phyloP scores from a whole-genome alignment of 2,888 invertebrate species.

The Pardosa pseudoannulata region DNA sequence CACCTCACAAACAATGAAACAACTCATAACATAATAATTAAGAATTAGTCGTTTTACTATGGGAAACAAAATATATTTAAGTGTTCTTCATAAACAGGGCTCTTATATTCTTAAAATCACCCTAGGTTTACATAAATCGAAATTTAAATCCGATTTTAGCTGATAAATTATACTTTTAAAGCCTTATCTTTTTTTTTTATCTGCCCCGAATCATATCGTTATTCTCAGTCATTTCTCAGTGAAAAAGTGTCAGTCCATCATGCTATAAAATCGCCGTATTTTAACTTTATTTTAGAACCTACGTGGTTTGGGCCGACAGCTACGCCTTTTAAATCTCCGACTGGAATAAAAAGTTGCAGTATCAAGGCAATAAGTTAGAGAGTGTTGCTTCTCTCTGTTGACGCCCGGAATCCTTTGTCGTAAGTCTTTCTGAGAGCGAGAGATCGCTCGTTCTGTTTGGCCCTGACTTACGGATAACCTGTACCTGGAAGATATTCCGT shows the following conservation, averaged over 20 bases:
- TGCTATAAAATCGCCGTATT: neutral
- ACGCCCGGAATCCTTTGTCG: neutral
- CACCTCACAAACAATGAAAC: no score
- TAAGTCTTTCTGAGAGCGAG: constrained; percentile 4
- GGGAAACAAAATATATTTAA: no score
- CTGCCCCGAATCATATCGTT: neutral
- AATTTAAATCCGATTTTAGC: no score
- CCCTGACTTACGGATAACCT: neutral
- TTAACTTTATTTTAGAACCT: neutral
- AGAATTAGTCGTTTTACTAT: no score
- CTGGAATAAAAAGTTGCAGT: constrained; percentile 2
- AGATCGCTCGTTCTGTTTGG: neutral
- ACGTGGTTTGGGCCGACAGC: neutral
- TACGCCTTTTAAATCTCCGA: neutral
- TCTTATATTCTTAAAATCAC: no score
- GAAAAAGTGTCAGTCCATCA: neutral
- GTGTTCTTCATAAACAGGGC: no score
- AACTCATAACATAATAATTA: no score
- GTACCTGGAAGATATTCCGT: neutral
- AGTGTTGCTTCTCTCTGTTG: neutral
- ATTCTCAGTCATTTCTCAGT: neutral
- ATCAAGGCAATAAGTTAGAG: constrained; percentile 9
- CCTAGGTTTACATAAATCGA: no score
- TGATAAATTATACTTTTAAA: neutral
- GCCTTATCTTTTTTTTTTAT: neutral